phyloP scores from a whole-genome alignment of 2,797 vertebrate genomes.

The Pipistrellus pipistrellus region DNA sequence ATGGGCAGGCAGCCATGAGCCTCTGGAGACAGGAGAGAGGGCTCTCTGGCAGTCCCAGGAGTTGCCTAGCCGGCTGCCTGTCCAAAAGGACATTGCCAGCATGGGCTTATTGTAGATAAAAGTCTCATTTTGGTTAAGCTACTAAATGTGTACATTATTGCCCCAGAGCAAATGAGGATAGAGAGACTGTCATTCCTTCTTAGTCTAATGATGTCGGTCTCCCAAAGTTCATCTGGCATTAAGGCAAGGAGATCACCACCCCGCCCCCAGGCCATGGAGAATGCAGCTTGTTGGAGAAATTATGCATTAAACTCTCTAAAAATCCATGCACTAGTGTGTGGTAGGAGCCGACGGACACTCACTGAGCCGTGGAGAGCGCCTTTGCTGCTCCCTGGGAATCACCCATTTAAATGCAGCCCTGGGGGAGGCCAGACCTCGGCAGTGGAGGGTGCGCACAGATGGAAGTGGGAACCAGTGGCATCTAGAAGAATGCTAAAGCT shows the following conservation, averaged over 20 bases:
- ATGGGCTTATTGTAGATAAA: no score
- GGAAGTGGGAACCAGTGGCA: not conserved
- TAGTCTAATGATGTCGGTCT: conserved; percentile 20
- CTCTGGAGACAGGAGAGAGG: not conserved
- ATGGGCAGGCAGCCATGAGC: not conserved
- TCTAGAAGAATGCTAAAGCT: fast-evolving
- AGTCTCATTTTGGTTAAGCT: not conserved
- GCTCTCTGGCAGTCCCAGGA: not conserved
- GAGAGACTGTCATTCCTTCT: conserved; percentile 6
- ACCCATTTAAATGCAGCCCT: conserved; percentile 58
- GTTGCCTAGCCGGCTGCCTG: not conserved
- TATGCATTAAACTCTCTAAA: conserved; percentile 75
- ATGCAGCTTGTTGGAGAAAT: conserved; percentile 75
- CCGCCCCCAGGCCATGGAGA: conserved; percentile 39
- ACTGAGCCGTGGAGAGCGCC: not conserved
- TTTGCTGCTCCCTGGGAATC: conserved; percentile 58
- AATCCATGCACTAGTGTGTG: not conserved
- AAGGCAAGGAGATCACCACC: conserved; percentile 58
- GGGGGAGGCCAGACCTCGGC: not conserved
- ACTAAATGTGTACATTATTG: not conserved
- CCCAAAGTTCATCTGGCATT: conserved; percentile 53
- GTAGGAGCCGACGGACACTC: not conserved
- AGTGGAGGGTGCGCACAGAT: not conserved
- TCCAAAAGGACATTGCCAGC: not conserved
- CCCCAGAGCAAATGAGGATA: conserved; percentile 39